A percentile compares a stretch with the other conserved stretches of the same genome.
These are phyloP conservation scores for Embidobia sp. DNA, from an alignment of 2,888 invertebrate species.

Conservation along the genomic window DNA sequence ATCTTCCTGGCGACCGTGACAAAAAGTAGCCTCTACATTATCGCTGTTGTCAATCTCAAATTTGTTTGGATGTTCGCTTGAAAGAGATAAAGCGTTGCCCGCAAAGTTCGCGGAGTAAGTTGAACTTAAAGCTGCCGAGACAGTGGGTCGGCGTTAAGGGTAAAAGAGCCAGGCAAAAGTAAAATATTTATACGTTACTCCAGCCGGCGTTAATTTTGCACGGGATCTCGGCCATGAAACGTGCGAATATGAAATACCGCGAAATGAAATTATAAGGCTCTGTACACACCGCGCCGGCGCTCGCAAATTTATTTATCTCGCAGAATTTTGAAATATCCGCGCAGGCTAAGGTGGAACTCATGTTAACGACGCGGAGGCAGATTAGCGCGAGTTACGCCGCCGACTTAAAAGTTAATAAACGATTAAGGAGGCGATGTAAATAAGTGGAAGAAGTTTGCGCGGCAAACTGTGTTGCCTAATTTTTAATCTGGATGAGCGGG, in stretches of 20 bases:
- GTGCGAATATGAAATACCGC: slow-evolving; percentile 54
- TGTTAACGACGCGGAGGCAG: slow-evolving; percentile 14
- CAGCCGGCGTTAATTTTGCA: slow-evolving; percentile 74
- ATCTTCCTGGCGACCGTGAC: slow-evolving; percentile 46
- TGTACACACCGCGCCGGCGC: slow-evolving; percentile 14
- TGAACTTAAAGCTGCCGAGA: slow-evolving; percentile 36
- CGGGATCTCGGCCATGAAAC: slow-evolving; percentile 61
- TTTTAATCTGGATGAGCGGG: too few species aligned
- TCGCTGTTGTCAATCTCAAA: slow-evolving; percentile 57
- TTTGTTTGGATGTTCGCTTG: slow-evolving; percentile 51
- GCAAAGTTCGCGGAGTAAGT: slow-evolving; percentile 12
- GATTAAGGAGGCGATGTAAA: background rate
- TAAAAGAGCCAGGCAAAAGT: slow-evolving; percentile 68
- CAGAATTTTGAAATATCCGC: slow-evolving; percentile 20
- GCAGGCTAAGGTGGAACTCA: background rate
- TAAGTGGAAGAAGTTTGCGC: too few species aligned
- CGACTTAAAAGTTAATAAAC: background rate
- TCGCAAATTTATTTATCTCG: slow-evolving; percentile 43
- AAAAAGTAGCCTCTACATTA: too few species aligned
- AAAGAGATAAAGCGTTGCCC: slow-evolving; percentile 49
- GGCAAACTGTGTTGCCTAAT: too few species aligned
- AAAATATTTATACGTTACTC: slow-evolving; percentile 74
- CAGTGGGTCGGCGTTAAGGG: slow-evolving; percentile 53
- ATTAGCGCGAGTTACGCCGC: background rate
- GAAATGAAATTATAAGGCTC: slow-evolving; percentile 55